Conservation (phyloP, 1,140 invertebrate species). For the Maconellicoccus hirsutus region DNA sequence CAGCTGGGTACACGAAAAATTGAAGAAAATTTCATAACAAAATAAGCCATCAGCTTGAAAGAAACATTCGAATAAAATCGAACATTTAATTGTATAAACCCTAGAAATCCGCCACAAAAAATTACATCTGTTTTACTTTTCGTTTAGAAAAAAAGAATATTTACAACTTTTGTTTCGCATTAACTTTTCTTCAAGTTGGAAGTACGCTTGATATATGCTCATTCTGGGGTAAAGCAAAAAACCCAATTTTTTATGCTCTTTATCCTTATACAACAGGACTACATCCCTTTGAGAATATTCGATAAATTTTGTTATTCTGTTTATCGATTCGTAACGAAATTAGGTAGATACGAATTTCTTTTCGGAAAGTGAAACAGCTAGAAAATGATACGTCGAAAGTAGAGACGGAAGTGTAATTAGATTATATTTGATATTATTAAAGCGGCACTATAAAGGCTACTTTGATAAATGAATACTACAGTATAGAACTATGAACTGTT, state of each 20-base stretch:
- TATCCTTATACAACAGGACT: not conserved
- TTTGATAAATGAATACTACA: not conserved
- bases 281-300: not conserved
- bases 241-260: not conserved
- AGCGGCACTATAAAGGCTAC: not conserved
- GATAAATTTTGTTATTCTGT: conserved; percentile 10
- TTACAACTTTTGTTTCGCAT: too few relatives aligned
- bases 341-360: not conserved
- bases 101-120: too few relatives aligned
- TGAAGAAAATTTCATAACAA: too few relatives aligned
- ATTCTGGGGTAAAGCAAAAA: not conserved
- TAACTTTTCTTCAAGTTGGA: too few relatives aligned
- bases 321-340: not conserved
- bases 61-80: too few relatives aligned
- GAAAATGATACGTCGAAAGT: not conserved
- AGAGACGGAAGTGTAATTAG: not conserved
- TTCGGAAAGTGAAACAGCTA: not conserved
- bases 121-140: too few relatives aligned
- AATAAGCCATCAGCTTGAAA: too few relatives aligned
- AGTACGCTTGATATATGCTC: too few relatives aligned
- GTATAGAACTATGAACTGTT: not conserved
- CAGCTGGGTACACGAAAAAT: too few relatives aligned
- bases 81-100: too few relatives aligned
- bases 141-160: too few relatives aligned
- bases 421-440: not conserved